phyloP scores from a whole-genome alignment of 2,797 vertebrate genomes.

The Gobionotothen gibberifrons region DNA sequence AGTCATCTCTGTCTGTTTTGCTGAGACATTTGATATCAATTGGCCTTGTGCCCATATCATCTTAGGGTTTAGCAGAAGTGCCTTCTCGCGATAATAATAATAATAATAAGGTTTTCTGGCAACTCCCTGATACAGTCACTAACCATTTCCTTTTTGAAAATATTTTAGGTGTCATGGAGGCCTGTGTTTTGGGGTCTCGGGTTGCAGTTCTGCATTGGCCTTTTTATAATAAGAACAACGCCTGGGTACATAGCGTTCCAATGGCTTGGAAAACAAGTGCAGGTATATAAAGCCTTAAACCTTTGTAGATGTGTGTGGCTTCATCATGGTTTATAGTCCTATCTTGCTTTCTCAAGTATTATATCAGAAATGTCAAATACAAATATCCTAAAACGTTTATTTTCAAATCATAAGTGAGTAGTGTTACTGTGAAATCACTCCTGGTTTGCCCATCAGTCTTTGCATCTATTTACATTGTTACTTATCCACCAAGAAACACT shows the following conservation, averaged over 20 bases:
- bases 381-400: not conserved
- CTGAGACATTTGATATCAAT: slow-evolving; percentile 65
- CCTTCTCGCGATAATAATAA: slow-evolving; percentile 49
- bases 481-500: slow-evolving; percentile 17
- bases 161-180: slow-evolving; percentile 89
- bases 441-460: not conserved
- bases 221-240: slow-evolving; percentile 92
- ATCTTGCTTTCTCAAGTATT: not conserved
- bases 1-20: slow-evolving; percentile 64
- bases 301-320: not conserved
- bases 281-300: slow-evolving; percentile 79
- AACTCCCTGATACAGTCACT: slow-evolving; percentile 3
- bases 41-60: slow-evolving; percentile 46
- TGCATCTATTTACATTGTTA: not conserved
- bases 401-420: not conserved
- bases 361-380: not conserved
- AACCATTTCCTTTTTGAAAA: not conserved
- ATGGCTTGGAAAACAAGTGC: slow-evolving; percentile 93
- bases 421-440: not conserved
- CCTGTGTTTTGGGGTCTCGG: slow-evolving; percentile 93
- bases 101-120: not conserved
- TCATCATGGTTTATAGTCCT: too few species aligned
- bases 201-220: slow-evolving; percentile 90
- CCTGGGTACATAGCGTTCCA: slow-evolving; percentile 88
- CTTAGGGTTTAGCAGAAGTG: slow-evolving; percentile 33